These are phyloP conservation scores for Ennomos erosarius DNA, from an alignment of 2,888 invertebrate genomes.

Conservation along the genomic window DNA sequence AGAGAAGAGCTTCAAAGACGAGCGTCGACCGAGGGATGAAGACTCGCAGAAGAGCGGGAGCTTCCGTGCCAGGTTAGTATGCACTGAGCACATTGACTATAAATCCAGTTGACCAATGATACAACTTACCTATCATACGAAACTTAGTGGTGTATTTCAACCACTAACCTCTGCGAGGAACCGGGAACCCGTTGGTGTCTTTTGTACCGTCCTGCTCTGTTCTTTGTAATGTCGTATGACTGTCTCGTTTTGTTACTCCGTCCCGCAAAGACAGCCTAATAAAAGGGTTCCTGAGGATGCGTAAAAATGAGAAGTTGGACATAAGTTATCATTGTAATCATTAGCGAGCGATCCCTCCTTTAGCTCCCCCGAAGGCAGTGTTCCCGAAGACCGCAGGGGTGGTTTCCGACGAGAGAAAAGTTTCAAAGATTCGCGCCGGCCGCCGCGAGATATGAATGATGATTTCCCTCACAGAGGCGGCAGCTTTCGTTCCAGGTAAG, in stretches of 20 bases:
- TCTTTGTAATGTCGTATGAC: too few species aligned
- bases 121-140: too few species aligned
- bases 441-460: slow-evolving; percentile 44
- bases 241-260: too few species aligned
- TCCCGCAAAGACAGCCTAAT: too few species aligned
- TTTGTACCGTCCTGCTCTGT: too few species aligned
- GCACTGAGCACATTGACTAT: too few species aligned
- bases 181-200: too few species aligned
- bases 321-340: not conserved
- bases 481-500: slow-evolving; percentile 54
- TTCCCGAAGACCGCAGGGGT: slow-evolving; percentile 44
- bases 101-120: too few species aligned
- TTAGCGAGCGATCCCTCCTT: slow-evolving; percentile 10
- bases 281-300: too few species aligned
- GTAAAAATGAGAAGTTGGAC: too few species aligned
- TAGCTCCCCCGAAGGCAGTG: slow-evolving; percentile 54
- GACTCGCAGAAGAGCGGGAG: slow-evolving; percentile 72
- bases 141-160: too few species aligned
- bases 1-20: slow-evolving; percentile 78
- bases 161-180: too few species aligned
- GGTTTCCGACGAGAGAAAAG: slow-evolving; percentile 53
- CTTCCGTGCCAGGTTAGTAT: slow-evolving; percentile 49
- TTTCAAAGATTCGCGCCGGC: slow-evolving; percentile 52
- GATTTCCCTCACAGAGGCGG: slow-evolving; percentile 54
- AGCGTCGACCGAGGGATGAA: slow-evolving; percentile 63